phyloP scores from a whole-genome alignment of 2,113 vertebrate genomes.

The Casuarius casuarius region DNA sequence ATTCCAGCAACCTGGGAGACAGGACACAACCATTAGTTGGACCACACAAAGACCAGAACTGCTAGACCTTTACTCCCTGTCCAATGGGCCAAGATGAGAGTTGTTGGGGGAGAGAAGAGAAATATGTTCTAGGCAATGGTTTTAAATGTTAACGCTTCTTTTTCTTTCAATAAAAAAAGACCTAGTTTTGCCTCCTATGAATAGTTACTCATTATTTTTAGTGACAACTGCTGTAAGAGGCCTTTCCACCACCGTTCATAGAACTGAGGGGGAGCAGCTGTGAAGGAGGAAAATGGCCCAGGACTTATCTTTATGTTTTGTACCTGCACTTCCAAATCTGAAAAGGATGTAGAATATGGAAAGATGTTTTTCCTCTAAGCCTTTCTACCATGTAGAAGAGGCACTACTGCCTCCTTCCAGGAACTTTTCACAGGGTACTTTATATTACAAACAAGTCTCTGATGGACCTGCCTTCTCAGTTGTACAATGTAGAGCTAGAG shows the following conservation, averaged over 20 bases:
- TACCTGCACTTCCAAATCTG: neutral
- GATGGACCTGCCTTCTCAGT: neutral
- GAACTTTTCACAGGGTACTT: neutral
- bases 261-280: neutral
- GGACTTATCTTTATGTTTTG: neutral
- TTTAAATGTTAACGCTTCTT: neutral
- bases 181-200: neutral
- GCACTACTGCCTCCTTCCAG: neutral
- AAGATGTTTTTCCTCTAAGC: neutral
- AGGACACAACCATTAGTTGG: neutral
- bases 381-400: neutral
- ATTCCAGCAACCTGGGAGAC: slow-evolving; percentile 87
- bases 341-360: too few species aligned
- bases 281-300: neutral
- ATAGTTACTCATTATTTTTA: neutral
- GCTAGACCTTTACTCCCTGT: neutral
- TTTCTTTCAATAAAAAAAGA: neutral
- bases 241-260: neutral
- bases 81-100: neutral
- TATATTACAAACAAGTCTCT: neutral
- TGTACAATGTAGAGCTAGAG: neutral
- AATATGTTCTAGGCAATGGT: neutral
- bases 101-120: neutral
- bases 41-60: neutral
- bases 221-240: neutral